Percentiles rank a stretch among this genome's conserved stretches.
phyloP scores from a whole-genome alignment of 2,113 vertebrate genomes.

The Beaufortia kweichowensis region DNA sequence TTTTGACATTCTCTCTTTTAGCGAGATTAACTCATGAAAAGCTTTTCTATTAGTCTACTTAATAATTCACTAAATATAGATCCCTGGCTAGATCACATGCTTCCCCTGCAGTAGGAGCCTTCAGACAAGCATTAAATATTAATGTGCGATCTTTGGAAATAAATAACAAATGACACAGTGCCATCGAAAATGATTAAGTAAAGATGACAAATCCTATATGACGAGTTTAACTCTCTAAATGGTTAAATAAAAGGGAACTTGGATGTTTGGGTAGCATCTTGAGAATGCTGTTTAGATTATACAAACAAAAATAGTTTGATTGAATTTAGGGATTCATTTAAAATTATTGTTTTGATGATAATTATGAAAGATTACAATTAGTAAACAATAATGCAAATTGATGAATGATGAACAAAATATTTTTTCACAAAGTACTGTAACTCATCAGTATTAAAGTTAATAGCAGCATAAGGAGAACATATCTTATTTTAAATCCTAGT shows the following conservation, averaged over 20 bases:
- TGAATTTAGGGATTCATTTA: too few relatives aligned
- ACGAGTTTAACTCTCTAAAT: neutral
- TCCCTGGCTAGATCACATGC: slow-evolving; percentile 33
- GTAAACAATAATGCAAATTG: too few relatives aligned
- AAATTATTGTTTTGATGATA: too few relatives aligned
- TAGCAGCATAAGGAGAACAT: too few relatives aligned
- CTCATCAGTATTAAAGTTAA: too few relatives aligned
- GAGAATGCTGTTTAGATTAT: neutral
- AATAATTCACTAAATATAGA: slow-evolving; percentile 36
- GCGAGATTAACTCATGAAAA: slow-evolving; percentile 21
- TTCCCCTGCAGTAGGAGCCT: slow-evolving; percentile 28
- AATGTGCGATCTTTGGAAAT: slow-evolving; percentile 23
- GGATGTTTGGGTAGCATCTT: neutral
- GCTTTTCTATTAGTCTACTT: slow-evolving; percentile 36
- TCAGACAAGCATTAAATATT: slow-evolving; percentile 47
- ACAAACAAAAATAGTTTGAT: neutral
- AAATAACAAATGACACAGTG: slow-evolving; percentile 28
- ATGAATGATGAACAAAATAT: too few relatives aligned
- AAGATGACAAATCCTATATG: slow-evolving; percentile 20
- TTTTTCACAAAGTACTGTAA: too few relatives aligned
- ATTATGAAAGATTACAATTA: too few relatives aligned
- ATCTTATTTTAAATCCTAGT: too few relatives aligned
- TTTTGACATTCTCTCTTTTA: neutral
- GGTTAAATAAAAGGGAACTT: too few relatives aligned
- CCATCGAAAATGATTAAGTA: slow-evolving; percentile 27